Evolutionary conservation across 2,797 vertebrate genomes (phyloP).

Genomic region (Halcyon badia): DNA sequence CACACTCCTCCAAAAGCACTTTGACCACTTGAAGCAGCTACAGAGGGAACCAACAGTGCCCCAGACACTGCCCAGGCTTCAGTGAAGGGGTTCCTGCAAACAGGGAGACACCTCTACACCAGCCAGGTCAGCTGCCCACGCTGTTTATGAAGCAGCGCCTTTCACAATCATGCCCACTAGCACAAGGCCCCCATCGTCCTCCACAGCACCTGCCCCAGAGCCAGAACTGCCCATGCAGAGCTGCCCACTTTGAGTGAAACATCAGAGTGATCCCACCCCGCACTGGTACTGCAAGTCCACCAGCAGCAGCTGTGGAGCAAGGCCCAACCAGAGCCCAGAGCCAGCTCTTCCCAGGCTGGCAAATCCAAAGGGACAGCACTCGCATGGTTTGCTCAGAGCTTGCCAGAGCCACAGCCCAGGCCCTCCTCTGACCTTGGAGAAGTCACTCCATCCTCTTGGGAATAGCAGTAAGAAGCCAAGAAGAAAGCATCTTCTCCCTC

Average conservation of each 20-base stretch:
- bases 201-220: not conserved
- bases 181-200: not conserved
- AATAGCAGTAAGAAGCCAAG: not conserved
- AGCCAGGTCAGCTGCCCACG: not conserved
- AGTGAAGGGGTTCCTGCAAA: not conserved
- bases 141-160: not conserved
- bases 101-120: not conserved
- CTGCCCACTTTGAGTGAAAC: not conserved
- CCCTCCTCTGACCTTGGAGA: slow-evolving; percentile 45
- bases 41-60: not conserved
- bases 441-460: slow-evolving; percentile 15
- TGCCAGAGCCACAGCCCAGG: not conserved
- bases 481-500: slow-evolving; percentile 22
- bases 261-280: not conserved
- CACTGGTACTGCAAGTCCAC: not conserved
- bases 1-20: not conserved
- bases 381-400: not conserved
- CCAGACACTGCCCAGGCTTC: not conserved
- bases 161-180: not conserved
- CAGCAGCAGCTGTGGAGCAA: not conserved
- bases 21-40: not conserved
- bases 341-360: not conserved
- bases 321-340: not conserved
- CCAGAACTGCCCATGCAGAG: not conserved
- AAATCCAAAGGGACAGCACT: not conserved